Conservation (phyloP, 2,797 vertebrate species). For the Pangasius krempfi region DNA sequence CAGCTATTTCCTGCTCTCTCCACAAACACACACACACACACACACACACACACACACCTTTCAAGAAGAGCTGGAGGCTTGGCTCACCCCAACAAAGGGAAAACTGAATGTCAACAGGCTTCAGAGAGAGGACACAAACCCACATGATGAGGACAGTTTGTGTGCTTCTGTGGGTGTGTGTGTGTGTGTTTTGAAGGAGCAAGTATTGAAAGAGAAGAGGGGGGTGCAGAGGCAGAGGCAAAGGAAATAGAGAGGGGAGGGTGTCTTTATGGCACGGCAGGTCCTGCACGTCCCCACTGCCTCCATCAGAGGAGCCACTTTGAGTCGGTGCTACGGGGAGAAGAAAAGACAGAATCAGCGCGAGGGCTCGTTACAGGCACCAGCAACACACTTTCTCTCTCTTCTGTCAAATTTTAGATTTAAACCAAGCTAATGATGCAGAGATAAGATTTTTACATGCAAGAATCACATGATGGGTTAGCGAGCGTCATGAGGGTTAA, state of each 20-base stretch:
- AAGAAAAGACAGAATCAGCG: constrained; percentile 9
- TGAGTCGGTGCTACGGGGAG: background rate
- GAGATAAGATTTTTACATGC: background rate
- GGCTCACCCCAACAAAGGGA: constrained; percentile 36
- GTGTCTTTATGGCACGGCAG: constrained; percentile 7
- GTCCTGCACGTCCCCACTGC: background rate
- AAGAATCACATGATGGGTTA: background rate
- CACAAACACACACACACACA: background rate
- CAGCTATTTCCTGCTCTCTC: background rate
- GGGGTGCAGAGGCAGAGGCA: background rate
- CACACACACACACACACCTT: background rate
- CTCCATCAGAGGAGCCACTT: constrained; percentile 11
- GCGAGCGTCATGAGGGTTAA: background rate
- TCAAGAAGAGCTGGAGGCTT: constrained; percentile 23
- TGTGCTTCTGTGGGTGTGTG: background rate
- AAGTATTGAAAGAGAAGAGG: constrained; percentile 7
- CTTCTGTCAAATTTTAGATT: background rate
- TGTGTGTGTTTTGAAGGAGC: constrained; percentile 20
- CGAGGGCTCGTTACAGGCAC: background rate
- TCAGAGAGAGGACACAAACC: constrained; percentile 26
- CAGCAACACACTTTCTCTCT: background rate
- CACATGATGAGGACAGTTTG: constrained; percentile 2
- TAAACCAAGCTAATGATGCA: background rate
- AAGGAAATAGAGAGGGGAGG: constrained; percentile 11
- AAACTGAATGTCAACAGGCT: constrained; percentile 44